Conservation (phyloP, 2,797 vertebrate genomes). For the Chelmon rostratus region DNA sequence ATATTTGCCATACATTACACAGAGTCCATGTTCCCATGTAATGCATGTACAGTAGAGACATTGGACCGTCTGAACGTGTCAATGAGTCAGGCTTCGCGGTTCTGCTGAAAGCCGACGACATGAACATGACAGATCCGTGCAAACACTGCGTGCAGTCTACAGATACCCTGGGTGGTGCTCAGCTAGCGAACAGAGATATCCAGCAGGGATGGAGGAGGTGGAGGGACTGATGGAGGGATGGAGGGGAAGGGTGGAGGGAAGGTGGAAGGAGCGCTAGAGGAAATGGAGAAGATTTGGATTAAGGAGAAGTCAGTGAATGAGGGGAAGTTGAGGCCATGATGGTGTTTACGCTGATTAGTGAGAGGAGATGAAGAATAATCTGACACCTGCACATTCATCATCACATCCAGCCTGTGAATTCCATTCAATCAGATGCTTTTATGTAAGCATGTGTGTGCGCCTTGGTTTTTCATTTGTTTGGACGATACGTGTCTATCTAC, state of each 20-base stretch:
- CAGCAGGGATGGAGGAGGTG: conserved; percentile 60
- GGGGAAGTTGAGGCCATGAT: conserved; percentile 8
- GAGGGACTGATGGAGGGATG: conserved; percentile 61
- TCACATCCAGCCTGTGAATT: conserved; percentile 10
- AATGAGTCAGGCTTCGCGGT: neutral
- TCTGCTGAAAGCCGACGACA: conserved; percentile 23
- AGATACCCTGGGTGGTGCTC: conserved; percentile 70
- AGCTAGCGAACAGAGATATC: conserved; percentile 64
- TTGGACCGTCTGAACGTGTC: too few species aligned
- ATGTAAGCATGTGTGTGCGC: neutral
- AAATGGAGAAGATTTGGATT: conserved; percentile 64
- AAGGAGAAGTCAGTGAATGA: conserved; percentile 47
- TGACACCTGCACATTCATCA: neutral
- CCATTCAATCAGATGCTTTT: neutral
- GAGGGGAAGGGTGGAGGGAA: conserved; percentile 56
- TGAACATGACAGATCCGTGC: conserved; percentile 51
- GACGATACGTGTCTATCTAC: neutral
- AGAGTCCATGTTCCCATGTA: neutral
- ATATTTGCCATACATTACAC: conserved; percentile 7
- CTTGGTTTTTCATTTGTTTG: too few species aligned
- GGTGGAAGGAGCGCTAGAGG: conserved; percentile 61
- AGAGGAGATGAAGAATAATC: conserved; percentile 7
- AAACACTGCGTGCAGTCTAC: conserved; percentile 44
- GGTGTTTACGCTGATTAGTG: conserved; percentile 42
- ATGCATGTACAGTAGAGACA: conserved; percentile 9